Evolutionary conservation across 2,113 vertebrate species (phyloP).

Genomic region (Lathamus discolor): DNA sequence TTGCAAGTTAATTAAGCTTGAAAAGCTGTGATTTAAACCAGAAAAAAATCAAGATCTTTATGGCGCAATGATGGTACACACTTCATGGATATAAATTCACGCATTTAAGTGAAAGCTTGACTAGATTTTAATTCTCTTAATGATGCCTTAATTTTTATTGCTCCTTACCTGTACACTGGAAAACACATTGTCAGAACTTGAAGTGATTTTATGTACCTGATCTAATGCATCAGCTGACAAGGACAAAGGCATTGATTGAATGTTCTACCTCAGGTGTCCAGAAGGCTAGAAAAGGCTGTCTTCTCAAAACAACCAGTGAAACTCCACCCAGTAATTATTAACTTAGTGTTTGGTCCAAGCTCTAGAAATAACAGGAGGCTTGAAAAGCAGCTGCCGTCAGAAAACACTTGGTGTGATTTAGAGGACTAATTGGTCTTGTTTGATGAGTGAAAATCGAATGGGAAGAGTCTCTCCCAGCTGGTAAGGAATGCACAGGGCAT

Average conservation of each 20-base stretch:
- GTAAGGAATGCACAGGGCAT: neutral
- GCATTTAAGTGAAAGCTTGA: neutral
- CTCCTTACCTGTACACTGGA: neutral
- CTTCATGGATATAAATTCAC: neutral
- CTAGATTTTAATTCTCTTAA: neutral
- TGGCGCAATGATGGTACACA: neutral
- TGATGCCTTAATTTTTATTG: neutral
- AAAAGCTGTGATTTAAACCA: neutral
- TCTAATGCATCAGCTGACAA: conserved; percentile 61
- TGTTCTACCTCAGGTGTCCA: conserved; percentile 17
- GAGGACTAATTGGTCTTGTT: neutral
- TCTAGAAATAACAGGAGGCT: neutral
- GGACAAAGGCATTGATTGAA: conserved; percentile 62
- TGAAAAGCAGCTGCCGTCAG: neutral
- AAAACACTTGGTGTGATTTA: neutral
- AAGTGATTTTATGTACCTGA: conserved; percentile 49
- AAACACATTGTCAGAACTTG: neutral
- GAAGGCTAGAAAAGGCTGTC: conserved; percentile 38
- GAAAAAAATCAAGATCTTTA: neutral
- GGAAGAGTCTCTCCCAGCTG: fast-evolving
- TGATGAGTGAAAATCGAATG: fast-evolving
- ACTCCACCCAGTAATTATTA: conserved; percentile 61
- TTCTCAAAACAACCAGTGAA: conserved; percentile 35
- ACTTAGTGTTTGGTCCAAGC: conserved; percentile 20
- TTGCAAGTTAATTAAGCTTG: neutral